These are phyloP conservation scores for Oophaga pumilio DNA, from an alignment of 2,113 vertebrate species.

Conservation along the genomic window DNA sequence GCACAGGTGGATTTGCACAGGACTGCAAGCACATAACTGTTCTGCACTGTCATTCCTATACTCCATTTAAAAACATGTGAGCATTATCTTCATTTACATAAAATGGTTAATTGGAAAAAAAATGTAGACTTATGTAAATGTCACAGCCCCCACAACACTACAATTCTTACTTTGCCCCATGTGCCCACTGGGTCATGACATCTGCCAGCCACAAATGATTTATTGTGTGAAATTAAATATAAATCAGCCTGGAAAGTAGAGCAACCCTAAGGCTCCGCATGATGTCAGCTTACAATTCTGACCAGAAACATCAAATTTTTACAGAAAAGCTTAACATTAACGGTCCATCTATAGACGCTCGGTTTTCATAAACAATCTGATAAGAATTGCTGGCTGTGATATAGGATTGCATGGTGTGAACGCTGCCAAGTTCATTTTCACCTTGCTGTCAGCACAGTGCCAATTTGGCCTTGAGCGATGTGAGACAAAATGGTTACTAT, in stretches of 20 bases:
- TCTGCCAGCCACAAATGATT: background rate
- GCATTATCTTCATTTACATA: background rate
- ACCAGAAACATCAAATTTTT: background rate
- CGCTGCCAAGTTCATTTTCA: background rate
- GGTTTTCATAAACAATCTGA: background rate
- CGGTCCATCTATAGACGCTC: background rate
- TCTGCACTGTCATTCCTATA: background rate
- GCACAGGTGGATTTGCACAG: background rate
- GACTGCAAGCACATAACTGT: background rate
- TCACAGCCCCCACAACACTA: no score
- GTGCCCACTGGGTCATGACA: background rate
- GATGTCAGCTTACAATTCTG: background rate
- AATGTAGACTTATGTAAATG: background rate
- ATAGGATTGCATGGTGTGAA: background rate
- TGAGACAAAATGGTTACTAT: conserved; percentile 1
- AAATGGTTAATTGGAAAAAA: background rate
- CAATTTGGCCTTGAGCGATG: conserved; percentile 6
- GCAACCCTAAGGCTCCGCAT: background rate
- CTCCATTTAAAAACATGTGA: background rate
- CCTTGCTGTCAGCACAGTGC: background rate
- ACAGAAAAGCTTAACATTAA: background rate
- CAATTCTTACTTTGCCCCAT: background rate
- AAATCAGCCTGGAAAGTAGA: no score
- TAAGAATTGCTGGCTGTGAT: background rate
- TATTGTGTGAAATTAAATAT: no score